Evolutionary conservation across 2,797 vertebrate genomes (phyloP).

Genomic region (Platyrinchus mystaceus): DNA sequence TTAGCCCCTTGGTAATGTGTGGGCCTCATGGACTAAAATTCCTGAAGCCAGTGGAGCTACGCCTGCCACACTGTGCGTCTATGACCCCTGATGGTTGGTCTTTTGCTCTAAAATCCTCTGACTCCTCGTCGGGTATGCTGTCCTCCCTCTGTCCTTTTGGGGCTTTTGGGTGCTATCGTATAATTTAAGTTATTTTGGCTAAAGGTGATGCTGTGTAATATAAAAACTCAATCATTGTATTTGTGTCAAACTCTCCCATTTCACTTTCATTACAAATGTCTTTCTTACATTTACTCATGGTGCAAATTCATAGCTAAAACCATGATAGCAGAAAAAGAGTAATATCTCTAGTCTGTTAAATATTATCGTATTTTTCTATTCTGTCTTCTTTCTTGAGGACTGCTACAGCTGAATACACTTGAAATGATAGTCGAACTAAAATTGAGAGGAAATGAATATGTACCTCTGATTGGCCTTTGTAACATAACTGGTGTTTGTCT

Average conservation of each 20-base stretch:
- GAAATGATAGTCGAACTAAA: constrained; percentile 61
- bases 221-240: constrained; percentile 66
- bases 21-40: constrained; percentile 99
- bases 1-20: constrained; percentile 94
- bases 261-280: constrained; percentile 73
- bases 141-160: constrained; percentile 94
- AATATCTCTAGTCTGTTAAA: constrained; percentile 53
- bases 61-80: constrained; percentile 99
- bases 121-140: constrained; percentile 99
- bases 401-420: constrained; percentile 69
- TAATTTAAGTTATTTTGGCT: constrained; percentile 73
- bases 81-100: constrained; percentile 99
- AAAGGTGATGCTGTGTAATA: constrained; percentile 54
- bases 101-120: constrained; percentile 99
- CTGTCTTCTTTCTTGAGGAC: constrained; percentile 65
- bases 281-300: constrained; percentile 49
- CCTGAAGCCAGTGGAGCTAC: constrained; percentile 98
- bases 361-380: constrained; percentile 63
- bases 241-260: constrained; percentile 63
- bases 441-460: constrained; percentile 59
- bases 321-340: constrained; percentile 50
- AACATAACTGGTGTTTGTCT: constrained; percentile 51
- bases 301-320: constrained; percentile 54
- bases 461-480: constrained; percentile 67
- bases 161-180: constrained; percentile 87